Conservation (phyloP, 2,888 invertebrate species). For the Drosophila robusta region DNA sequence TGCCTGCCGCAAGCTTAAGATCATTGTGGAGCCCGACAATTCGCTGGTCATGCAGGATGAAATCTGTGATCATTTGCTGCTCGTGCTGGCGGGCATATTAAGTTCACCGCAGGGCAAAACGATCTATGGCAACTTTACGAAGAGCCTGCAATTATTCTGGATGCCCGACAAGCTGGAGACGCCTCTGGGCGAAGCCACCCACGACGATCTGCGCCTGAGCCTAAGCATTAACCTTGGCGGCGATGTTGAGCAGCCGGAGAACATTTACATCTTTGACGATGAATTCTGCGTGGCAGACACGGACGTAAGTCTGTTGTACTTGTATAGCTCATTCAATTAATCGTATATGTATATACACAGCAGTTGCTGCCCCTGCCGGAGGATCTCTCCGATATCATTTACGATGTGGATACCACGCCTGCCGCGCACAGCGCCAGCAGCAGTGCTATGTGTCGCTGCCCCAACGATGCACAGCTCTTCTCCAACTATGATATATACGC, state of each 20-base stretch:
- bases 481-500: conserved; percentile 70
- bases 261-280: conserved; percentile 79
- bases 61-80: conserved; percentile 83
- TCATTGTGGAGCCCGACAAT: conserved; percentile 83
- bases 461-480: conserved; percentile 77
- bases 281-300: conserved; percentile 57
- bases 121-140: conserved; percentile 79
- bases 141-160: conserved; percentile 81
- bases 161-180: conserved; percentile 74
- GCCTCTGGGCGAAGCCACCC: conserved; percentile 61
- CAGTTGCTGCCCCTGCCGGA: conserved; percentile 70
- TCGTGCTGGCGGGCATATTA: conserved; percentile 82
- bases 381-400: conserved; percentile 81
- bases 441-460: conserved; percentile 55
- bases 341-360: background rate
- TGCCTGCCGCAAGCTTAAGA: conserved; percentile 83
- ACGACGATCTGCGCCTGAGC: conserved; percentile 55
- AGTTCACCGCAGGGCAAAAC: conserved; percentile 74
- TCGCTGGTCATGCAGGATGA: conserved; percentile 83
- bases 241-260: conserved; percentile 62
- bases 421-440: conserved; percentile 23
- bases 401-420: conserved; percentile 59
- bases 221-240: conserved; percentile 64
- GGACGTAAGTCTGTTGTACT: conserved; percentile 51
- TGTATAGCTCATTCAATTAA: background rate